Percentiles rank a stretch among this genome's conserved stretches.
phyloP scores from a whole-genome alignment of 2,797 vertebrate genomes.

The Cichlasoma orientale region DNA sequence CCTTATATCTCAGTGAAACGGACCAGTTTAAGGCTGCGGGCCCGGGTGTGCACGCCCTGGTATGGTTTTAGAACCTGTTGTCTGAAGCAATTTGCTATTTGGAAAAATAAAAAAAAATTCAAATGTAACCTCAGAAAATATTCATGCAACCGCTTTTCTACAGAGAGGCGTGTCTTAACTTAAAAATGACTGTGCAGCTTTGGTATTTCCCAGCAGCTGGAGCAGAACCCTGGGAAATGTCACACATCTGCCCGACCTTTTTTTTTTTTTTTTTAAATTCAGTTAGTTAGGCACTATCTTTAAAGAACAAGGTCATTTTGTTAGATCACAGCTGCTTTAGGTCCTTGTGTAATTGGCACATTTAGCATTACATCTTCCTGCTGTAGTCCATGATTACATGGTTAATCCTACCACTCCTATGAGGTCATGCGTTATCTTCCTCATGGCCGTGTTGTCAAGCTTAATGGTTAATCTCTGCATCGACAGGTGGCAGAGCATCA shows the following conservation, averaged over 20 bases:
- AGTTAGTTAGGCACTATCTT: conserved; percentile 11
- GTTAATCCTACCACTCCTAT: conserved; percentile 35
- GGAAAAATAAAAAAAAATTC: conserved; percentile 5
- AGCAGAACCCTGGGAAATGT: conserved; percentile 67
- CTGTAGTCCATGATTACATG: not conserved
- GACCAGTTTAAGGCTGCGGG: not conserved
- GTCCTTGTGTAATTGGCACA: conserved; percentile 12
- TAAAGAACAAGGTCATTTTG: not conserved
- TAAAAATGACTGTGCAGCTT: conserved; percentile 51
- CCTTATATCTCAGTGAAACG: not conserved
- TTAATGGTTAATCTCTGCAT: conserved; percentile 76
- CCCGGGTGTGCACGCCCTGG: not conserved
- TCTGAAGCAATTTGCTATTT: not conserved
- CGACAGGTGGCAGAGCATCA: conserved; percentile 77
- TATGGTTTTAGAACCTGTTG: not conserved
- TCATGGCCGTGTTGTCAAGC: conserved; percentile 41
- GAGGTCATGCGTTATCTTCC: conserved; percentile 54
- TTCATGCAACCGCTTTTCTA: conserved; percentile 7
- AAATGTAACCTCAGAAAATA: conserved; percentile 12
- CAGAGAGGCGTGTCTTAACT: conserved; percentile 39
- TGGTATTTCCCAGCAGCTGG: conserved; percentile 78
- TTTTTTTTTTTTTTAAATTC: conserved; percentile 9
- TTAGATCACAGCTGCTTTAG: not conserved
- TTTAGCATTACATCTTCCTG: not conserved
- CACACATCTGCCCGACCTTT: conserved; percentile 48